Conservation (phyloP, 2,113 vertebrate genomes). For the Passerina amoena region DNA sequence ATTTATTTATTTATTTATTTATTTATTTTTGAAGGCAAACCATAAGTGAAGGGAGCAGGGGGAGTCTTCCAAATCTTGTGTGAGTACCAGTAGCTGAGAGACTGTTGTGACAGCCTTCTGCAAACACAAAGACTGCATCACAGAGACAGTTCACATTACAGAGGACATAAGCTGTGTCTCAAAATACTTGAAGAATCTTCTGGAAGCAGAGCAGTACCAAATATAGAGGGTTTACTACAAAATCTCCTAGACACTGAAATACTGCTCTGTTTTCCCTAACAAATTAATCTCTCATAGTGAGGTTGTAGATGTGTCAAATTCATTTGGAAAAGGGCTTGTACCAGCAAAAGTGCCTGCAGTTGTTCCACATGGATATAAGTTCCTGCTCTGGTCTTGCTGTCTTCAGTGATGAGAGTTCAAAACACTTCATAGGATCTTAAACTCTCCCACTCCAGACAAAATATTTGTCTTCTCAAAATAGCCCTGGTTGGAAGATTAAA, state of each 20-base stretch:
- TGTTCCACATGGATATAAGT: background rate
- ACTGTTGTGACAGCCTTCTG: background rate
- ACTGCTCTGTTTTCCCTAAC: background rate
- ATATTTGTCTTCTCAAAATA: background rate
- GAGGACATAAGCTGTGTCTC: background rate
- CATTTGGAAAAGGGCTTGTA: background rate
- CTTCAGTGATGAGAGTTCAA: background rate
- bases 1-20: background rate
- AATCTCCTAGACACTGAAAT: background rate
- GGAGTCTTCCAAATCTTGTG: background rate
- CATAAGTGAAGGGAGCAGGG: background rate
- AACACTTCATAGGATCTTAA: background rate
- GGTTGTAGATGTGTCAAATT: background rate
- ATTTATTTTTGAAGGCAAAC: background rate
- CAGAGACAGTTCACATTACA: background rate
- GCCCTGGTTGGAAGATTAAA: background rate
- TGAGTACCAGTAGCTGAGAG: background rate
- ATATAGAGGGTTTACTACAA: background rate
- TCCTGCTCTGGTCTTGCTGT: background rate
- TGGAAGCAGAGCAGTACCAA: background rate
- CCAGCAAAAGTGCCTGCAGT: background rate
- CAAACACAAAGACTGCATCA: background rate
- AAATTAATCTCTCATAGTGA: background rate
- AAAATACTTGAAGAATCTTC: background rate
- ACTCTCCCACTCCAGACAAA: background rate